phyloP scores from a whole-genome alignment of 2,113 vertebrate genomes.

The Sapajus apella region DNA sequence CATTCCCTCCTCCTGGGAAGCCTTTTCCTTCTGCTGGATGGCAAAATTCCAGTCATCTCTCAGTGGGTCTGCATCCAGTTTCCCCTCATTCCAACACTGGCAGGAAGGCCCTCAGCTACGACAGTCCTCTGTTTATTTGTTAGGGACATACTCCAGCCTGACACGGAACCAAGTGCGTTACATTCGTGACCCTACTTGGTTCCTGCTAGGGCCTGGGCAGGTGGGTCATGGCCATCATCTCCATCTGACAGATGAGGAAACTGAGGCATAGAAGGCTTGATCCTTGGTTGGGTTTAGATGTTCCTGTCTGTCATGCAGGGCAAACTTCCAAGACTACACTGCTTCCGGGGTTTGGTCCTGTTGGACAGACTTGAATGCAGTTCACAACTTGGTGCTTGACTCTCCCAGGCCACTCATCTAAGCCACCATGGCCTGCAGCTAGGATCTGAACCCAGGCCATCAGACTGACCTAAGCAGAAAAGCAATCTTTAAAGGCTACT shows the following conservation, averaged over 20 bases:
- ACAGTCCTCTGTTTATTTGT: not conserved
- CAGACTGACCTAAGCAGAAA: not conserved
- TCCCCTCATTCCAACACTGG: not conserved
- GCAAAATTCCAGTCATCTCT: not conserved
- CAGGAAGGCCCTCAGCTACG: not conserved
- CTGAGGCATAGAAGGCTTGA: not conserved
- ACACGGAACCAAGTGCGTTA: not conserved
- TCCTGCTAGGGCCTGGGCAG: not conserved
- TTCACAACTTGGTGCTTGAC: not conserved
- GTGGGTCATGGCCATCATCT: not conserved
- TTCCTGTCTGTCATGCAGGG: not conserved
- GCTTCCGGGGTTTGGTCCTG: not conserved
- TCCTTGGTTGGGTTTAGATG: not conserved
- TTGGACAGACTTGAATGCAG: not conserved
- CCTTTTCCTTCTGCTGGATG: not conserved
- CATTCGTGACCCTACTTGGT: not conserved
- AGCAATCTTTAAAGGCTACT: not conserved
- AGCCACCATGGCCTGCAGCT: not conserved
- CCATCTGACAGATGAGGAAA: not conserved
- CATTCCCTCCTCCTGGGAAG: not conserved
- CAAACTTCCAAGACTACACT: not conserved
- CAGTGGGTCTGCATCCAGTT: not conserved
- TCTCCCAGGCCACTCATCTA: not conserved
- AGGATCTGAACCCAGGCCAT: not conserved
- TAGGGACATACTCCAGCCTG: not conserved